phyloP scores from a whole-genome alignment of 2,888 invertebrate species.

The Acrocyrtus sp. region DNA sequence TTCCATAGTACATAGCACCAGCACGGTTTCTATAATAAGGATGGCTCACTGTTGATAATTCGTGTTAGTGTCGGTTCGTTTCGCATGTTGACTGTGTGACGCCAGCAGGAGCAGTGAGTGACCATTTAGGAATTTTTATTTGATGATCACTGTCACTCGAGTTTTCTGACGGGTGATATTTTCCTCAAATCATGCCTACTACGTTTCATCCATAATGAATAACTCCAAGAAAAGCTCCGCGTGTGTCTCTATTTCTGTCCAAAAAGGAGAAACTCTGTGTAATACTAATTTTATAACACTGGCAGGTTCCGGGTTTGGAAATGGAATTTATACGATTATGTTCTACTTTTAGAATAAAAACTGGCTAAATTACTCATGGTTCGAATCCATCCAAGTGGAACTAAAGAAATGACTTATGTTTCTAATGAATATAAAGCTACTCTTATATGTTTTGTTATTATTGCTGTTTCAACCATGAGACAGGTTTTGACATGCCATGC shows the following conservation, averaged over 20 bases:
- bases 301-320: background rate
- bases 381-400: too few relatives aligned
- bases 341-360: too few relatives aligned
- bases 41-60: background rate
- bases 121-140: conserved; percentile 28
- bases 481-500: too few relatives aligned
- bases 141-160: conserved; percentile 24
- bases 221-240: background rate
- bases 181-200: background rate
- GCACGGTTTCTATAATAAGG: background rate
- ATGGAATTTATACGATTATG: too few relatives aligned
- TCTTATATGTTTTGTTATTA: too few relatives aligned
- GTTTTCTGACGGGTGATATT: background rate
- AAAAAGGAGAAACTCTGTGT: background rate
- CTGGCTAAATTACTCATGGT: too few relatives aligned
- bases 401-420: too few relatives aligned
- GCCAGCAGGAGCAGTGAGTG: conserved; percentile 1
- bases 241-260: background rate
- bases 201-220: conserved; percentile 18
- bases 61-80: too few relatives aligned
- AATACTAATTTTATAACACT: conserved; percentile 3
- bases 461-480: too few relatives aligned
- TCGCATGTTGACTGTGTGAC: conserved; percentile 6
- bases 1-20: background rate
- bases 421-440: too few relatives aligned